Evolutionary conservation across 2,888 invertebrate genomes (phyloP).

Genomic region (Odontomyia ornata): DNA sequence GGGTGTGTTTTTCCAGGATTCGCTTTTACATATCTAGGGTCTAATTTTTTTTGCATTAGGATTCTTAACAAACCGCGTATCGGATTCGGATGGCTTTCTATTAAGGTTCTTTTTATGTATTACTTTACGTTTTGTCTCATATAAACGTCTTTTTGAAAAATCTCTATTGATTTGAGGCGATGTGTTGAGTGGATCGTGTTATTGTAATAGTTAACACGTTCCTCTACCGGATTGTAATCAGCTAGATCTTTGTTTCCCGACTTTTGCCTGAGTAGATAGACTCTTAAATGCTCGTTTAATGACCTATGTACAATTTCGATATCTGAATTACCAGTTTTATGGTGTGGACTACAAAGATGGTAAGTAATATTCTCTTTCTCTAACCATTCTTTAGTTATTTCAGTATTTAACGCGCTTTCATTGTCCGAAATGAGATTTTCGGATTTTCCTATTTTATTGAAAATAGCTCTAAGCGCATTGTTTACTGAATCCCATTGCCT

Average conservation of each 20-base stretch:
- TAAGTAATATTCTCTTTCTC: neutral
- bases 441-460: conserved; percentile 5
- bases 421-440: conserved; percentile 2
- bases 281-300: conserved; percentile 2
- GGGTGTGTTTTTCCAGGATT: neutral
- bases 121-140: neutral
- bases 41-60: neutral
- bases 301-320: conserved; percentile 25
- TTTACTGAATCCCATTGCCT: neutral
- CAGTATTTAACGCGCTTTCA: neutral
- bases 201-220: conserved; percentile 5
- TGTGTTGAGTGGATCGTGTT: neutral
- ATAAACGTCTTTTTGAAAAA: neutral
- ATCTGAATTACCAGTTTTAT: conserved; percentile 28
- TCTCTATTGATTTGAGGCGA: neutral
- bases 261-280: neutral
- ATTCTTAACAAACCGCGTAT: neutral
- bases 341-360: conserved; percentile 18
- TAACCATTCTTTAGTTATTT: conserved; percentile 8
- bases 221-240: neutral
- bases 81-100: neutral
- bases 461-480: neutral
- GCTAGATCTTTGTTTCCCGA: neutral
- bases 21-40: neutral
- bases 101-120: neutral